Conservation (phyloP, 1,140 invertebrate genomes). For the Euura saliciscinereae region DNA sequence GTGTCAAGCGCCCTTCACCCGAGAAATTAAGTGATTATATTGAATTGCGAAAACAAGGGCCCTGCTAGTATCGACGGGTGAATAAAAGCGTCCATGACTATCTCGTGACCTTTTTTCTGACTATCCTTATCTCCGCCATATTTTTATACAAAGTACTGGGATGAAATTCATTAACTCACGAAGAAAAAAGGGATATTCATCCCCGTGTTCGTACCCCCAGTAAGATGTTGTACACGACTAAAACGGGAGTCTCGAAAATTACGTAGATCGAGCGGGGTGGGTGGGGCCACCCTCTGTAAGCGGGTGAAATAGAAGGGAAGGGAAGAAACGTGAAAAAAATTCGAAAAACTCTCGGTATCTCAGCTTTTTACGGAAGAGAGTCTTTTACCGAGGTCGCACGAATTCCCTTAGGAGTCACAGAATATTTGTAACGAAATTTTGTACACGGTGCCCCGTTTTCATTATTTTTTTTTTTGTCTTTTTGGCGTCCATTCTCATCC, state of each 20-base stretch:
- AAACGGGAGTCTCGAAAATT: too few relatives aligned
- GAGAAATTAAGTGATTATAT: conserved; percentile 2
- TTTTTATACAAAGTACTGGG: neutral
- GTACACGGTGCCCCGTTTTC: neutral
- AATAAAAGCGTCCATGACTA: too few relatives aligned
- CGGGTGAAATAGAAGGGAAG: neutral
- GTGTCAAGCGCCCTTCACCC: neutral
- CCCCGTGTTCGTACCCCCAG: too few relatives aligned
- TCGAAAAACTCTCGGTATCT: neutral
- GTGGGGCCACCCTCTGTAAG: too few relatives aligned
- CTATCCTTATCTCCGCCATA: neutral
- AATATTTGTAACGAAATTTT: neutral
- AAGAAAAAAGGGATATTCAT: too few relatives aligned
- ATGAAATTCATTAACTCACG: too few relatives aligned
- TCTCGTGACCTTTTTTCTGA: too few relatives aligned
- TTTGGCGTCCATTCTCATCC: too few relatives aligned
- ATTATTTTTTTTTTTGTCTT: neutral
- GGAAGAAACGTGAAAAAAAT: neutral
- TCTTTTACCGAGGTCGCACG: neutral
- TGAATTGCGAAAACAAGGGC: neutral
- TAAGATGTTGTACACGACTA: too few relatives aligned
- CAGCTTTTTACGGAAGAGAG: neutral
- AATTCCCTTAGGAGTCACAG: neutral
- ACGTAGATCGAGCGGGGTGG: too few relatives aligned
- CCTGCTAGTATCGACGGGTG: too few relatives aligned